These are phyloP conservation scores for Neolamprologus longior DNA, from an alignment of 2,113 vertebrate species.

Conservation along the genomic window DNA sequence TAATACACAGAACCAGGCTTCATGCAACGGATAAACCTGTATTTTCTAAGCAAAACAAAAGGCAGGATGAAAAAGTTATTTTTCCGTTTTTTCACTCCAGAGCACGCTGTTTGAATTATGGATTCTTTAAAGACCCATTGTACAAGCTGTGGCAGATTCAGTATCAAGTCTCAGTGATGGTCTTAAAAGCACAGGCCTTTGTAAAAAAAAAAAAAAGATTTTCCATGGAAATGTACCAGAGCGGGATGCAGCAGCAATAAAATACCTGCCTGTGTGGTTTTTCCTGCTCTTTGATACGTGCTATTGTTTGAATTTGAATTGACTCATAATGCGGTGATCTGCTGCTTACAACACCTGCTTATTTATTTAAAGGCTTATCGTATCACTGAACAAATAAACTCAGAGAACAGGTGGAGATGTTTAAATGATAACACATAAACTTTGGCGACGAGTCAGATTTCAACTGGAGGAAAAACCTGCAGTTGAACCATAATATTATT, in stretches of 20 bases:
- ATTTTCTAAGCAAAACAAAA: conserved; percentile 1
- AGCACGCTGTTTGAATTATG: conserved; percentile 17
- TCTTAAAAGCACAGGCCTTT: not conserved
- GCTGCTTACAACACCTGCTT: not conserved
- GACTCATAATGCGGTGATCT: not conserved
- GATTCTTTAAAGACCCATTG: not conserved
- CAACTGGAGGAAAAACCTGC: not conserved
- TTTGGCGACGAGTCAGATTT: conserved; percentile 17
- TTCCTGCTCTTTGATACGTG: not conserved
- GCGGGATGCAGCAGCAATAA: conserved; percentile 8
- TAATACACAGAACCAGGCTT: not conserved
- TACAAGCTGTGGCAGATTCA: conserved; percentile 4
- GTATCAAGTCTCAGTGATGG: not conserved
- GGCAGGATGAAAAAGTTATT: not conserved
- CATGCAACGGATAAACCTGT: not conserved
- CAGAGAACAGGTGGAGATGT: conserved; percentile 11
- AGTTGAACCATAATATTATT: not conserved
- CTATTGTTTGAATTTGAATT: not conserved
- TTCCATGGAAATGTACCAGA: conserved; percentile 44
- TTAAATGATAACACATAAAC: not conserved
- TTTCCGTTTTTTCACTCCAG: conserved; percentile 10
- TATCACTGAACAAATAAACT: not conserved
- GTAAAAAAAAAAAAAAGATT: conserved; percentile 22
- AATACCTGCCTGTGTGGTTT: conserved; percentile 2
- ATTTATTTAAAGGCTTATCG: not conserved